Percentiles rank a stretch among this genome's conserved stretches.
Conservation (phyloP, 2,888 invertebrate genomes). For the Steinernema scapterisci region DNA sequence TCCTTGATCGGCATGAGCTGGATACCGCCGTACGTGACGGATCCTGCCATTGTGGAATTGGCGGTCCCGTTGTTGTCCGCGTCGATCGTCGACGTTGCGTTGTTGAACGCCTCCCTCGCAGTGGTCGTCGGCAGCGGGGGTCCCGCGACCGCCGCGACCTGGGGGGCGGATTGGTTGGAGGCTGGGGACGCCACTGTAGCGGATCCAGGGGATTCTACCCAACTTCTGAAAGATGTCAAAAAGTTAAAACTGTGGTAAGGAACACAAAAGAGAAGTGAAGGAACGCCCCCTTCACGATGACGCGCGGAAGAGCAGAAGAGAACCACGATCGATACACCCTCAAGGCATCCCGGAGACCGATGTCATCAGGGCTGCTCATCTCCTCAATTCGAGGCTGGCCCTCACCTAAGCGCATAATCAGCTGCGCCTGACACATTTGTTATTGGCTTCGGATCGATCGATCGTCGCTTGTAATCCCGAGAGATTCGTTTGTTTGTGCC, state of each 20-base stretch:
- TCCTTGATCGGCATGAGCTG: slow-evolving; percentile 48
- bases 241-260: slow-evolving; percentile 6
- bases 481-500: no score
- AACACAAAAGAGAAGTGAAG: neutral
- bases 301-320: slow-evolving; percentile 8
- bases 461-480: neutral
- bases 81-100: slow-evolving; percentile 18
- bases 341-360: slow-evolving; percentile 1
- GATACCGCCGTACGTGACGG: slow-evolving; percentile 42
- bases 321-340: slow-evolving; percentile 19
- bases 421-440: neutral
- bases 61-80: slow-evolving; percentile 6
- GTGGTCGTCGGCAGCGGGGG: neutral
- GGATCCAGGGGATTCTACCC: neutral
- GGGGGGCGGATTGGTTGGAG: neutral
- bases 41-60: slow-evolving; percentile 43
- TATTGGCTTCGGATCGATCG: neutral
- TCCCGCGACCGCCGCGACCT: slow-evolving; percentile 6
- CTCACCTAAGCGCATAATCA: neutral
- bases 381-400: neutral
- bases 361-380: slow-evolving; percentile 6
- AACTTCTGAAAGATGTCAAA: neutral
- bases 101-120: slow-evolving; percentile 15
- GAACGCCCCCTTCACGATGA: slow-evolving; percentile 24
- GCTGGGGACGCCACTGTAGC: neutral